These are phyloP conservation scores for Peromyscus leucopus DNA, from an alignment of 2,113 vertebrate genomes.

Conservation along the genomic window DNA sequence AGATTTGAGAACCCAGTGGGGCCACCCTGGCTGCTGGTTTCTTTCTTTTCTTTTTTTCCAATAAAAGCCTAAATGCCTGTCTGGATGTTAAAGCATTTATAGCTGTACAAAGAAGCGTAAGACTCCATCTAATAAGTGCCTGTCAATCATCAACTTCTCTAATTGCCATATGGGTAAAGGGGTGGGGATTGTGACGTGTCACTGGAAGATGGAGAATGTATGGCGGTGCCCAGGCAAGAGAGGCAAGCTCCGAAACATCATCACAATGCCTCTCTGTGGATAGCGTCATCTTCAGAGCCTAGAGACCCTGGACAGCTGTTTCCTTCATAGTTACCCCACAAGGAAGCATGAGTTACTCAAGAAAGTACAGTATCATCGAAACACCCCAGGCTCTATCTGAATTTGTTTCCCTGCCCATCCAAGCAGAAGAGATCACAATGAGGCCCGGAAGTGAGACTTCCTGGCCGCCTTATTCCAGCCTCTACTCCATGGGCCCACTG, in stretches of 20 bases:
- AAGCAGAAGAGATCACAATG: neutral
- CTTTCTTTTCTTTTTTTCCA: neutral
- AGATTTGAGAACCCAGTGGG: neutral
- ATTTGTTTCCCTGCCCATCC: neutral
- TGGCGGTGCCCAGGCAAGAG: neutral
- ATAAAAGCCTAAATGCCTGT: neutral
- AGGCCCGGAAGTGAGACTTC: neutral
- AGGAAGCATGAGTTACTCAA: neutral
- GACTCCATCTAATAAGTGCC: slow-evolving; percentile 34
- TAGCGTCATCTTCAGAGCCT: neutral
- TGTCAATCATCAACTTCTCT: neutral
- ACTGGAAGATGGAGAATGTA: neutral
- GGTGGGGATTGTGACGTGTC: neutral
- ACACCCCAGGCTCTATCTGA: neutral
- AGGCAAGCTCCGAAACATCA: neutral
- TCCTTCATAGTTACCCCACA: neutral
- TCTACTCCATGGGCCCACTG: neutral
- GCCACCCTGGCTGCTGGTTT: neutral
- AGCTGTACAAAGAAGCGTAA: neutral
- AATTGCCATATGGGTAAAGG: neutral
- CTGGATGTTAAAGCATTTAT: neutral
- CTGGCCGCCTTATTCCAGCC: neutral
- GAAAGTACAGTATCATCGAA: neutral
- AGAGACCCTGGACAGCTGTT: neutral
- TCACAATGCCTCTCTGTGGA: neutral